Base-by-base conservation (phyloP, 1,140 invertebrate genomes). In the Nasonia vitripennis region DNA sequence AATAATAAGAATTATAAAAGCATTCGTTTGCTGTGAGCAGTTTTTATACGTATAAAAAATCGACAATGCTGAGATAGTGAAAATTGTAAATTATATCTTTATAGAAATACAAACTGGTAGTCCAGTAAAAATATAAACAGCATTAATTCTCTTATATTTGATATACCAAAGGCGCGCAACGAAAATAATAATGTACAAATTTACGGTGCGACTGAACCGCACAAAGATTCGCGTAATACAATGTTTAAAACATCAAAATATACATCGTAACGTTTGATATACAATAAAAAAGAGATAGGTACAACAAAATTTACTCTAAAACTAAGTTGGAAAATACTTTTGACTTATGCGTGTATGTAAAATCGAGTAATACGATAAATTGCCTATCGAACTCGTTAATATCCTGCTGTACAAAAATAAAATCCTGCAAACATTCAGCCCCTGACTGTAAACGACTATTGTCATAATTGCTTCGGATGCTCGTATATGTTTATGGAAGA, bases 351-450 rank as follows among this genome's bases (percentile, higher is more conserved):
- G 55, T 68, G 41, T 84, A 48, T 85, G 31, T 77, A 86, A 86
- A 55, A 74, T 74, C 48, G 48, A 82, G 55, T 62, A 83, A 77
- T 68, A 70, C 27, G 10, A 62, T 27, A 27, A 62, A 48, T 82
- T 81, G 62, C 27, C n/a, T 83, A 79, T 73, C 51, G 34, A 84
- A 74, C 31, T 62, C 74, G 48, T 55, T 34, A 73, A 55, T 79
- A 78, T 10, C 86, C 78, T 86, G 37, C 70, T 89, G 87, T 90
- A 91, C 17, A 91, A 92, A 92, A 91, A 91, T 91, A 89, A 91
- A 84, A 62, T 67, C 81, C 17, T 23, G 51, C 17, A 87, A 45
- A 70, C 70, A 73, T 87, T 74, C 20, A 83, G 41, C 83, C 67
- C 6, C 23, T 85, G 86, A 5, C 45, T 75, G 79, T 67, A 87